Base-by-base conservation (phyloP, 1,140 invertebrate genomes). In the Ceratosolen solmsi region DNA sequence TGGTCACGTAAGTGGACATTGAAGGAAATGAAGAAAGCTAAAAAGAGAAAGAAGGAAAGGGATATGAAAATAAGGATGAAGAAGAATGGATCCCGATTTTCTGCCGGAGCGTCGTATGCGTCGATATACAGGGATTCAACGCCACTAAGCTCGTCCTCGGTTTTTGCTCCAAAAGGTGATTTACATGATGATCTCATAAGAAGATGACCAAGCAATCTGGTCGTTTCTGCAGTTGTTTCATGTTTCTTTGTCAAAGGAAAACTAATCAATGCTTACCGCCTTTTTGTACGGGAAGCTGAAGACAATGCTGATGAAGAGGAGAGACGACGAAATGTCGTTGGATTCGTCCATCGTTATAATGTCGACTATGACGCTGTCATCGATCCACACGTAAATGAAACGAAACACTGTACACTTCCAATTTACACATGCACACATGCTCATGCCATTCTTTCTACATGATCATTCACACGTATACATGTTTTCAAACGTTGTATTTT, bases 161-260 rank as follows among this genome's bases (percentile, higher is more conserved):
- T 20, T 27, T 51, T n/a, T 80, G 20, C 20, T 51, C 70, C 71
- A 71, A 80, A 71, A 71, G 49, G 58, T 73, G 70, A 74, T 74
- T 80, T 65, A 80, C 70, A 80, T 56, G 71, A 80, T 80, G 79
- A 80, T 80, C 79, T 80, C 79, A 80, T 74, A 36, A 74, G 22
- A 80, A 20, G 25, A 60, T 73, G 54, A 22, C 78, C 54, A 60
- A 60, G 68, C 36, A 27, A 80, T 54, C 70, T 25, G 70, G 70
- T n/a, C 70, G 58, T 72, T 73, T 80, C 25, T 36, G 36, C 68
- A 72, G 70, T 80, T 79, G 68, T 38, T 60, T 60, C 36, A 56
- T 38, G 20, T 76, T 65, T 65, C 63, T 78, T 63, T 63, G 17
- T 7, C 46, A 60, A 30, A 78, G 63, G 41, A 70, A n/a, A 80